These are phyloP conservation scores for Clupea harengus DNA, from an alignment of 2,113 vertebrate species.

Conservation along the genomic window DNA sequence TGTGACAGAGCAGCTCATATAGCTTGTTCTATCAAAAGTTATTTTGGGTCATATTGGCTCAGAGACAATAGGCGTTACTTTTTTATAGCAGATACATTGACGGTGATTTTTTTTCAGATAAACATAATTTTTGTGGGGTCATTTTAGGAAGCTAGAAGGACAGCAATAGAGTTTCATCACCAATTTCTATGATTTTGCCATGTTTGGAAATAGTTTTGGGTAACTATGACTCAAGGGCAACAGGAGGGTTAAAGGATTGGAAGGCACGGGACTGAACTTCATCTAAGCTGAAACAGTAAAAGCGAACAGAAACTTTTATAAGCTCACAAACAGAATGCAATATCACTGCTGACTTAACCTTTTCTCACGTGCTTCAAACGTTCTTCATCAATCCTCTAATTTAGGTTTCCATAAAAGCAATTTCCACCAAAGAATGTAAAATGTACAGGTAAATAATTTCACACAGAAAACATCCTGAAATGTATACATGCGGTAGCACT, in stretches of 20 bases:
- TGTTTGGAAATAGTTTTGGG: too few relatives aligned
- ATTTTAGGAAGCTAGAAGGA: too few relatives aligned
- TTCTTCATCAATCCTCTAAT: neutral
- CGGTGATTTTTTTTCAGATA: too few relatives aligned
- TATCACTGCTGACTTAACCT: neutral
- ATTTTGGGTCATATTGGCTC: too few relatives aligned
- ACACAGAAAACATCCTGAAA: neutral
- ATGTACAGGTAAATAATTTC: neutral
- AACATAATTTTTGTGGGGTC: too few relatives aligned
- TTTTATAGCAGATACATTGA: too few relatives aligned
- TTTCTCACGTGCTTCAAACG: neutral
- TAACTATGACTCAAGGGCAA: too few relatives aligned
- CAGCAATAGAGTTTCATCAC: too few relatives aligned
- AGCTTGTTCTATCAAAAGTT: too few relatives aligned
- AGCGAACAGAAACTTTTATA: neutral
- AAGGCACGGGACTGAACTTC: neutral
- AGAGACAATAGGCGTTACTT: too few relatives aligned
- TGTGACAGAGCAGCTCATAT: too few relatives aligned
- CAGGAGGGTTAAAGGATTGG: neutral
- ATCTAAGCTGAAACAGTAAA: neutral
- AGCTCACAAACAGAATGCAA: neutral
- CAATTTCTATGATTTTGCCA: too few relatives aligned
- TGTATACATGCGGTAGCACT: neutral
- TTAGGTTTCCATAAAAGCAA: neutral
- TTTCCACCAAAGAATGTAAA: neutral